These are phyloP conservation scores for Phacellophora camtschatica DNA, from an alignment of 30 jellyfish, hydroid and myxozoan genomes.

Conservation along the genomic window DNA sequence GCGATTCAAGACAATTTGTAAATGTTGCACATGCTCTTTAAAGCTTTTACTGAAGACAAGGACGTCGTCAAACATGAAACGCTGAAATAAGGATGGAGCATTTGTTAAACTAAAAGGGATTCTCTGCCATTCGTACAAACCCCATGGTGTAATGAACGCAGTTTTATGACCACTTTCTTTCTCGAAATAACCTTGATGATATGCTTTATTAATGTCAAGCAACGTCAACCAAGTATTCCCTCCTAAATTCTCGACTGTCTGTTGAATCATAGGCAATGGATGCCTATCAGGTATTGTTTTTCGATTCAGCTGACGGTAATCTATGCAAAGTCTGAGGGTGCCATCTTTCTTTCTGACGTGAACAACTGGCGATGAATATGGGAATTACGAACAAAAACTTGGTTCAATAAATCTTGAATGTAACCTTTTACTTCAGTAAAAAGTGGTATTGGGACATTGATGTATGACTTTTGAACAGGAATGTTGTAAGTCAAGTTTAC, in stretches of 20 bases:
- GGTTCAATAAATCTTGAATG: background rate
- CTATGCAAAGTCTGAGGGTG: constrained; percentile 21
- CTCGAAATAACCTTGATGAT: constrained; percentile 28
- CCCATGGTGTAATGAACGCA: constrained; percentile 55
- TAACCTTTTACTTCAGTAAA: constrained; percentile 15
- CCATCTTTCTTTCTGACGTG: constrained; percentile 8
- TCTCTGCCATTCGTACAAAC: constrained; percentile 7
- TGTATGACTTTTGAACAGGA: background rate
- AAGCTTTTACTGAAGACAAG: constrained; percentile 16
- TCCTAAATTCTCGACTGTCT: constrained; percentile 11
- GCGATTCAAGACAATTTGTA: constrained; percentile 3
- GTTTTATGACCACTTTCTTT: background rate
- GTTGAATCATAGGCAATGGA: constrained; percentile 28
- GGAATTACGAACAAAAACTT: constrained; percentile 2
- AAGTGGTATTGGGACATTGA: constrained; percentile 4
- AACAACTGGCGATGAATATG: constrained; percentile 30
- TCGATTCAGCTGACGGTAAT: background rate
- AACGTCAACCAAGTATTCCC: constrained; percentile 10
- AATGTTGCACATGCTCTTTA: constrained; percentile 39
- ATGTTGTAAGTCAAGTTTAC: constrained; percentile 3
- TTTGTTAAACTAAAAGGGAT: constrained; percentile 33
- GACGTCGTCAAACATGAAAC: constrained; percentile 41
- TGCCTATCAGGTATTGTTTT: constrained; percentile 32
- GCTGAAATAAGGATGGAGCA: constrained; percentile 49
- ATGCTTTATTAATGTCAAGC: constrained; percentile 26